These are phyloP conservation scores for Tryphoninae sp. DNA, from an alignment of 2,888 invertebrate species.

Conservation along the genomic window DNA sequence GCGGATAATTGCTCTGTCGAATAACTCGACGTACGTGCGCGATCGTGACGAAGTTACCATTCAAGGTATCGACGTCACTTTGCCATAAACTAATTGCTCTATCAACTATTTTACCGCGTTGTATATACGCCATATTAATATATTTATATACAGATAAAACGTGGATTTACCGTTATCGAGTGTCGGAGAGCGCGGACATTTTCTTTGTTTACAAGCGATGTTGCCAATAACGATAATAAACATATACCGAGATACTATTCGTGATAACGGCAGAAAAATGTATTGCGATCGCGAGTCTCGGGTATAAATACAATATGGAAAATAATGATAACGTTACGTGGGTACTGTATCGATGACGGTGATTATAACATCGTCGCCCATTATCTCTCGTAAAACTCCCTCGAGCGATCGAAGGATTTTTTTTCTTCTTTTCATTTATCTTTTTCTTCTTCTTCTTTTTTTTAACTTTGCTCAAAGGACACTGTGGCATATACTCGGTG, in stretches of 20 bases:
- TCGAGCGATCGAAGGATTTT: neutral
- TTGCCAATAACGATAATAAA: constrained; percentile 18
- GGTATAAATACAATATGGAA: too few relatives aligned
- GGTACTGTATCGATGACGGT: too few relatives aligned
- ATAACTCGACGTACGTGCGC: constrained; percentile 46
- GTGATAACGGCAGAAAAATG: constrained; percentile 17
- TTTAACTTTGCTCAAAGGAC: constrained; percentile 41
- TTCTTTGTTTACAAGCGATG: constrained; percentile 40
- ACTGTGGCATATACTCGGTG: constrained; percentile 27
- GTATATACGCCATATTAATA: constrained; percentile 12
- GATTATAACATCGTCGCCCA: neutral
- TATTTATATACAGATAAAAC: constrained; percentile 11
- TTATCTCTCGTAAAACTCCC: neutral
- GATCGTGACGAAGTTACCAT: constrained; percentile 60
- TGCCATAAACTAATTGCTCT: constrained; percentile 67
- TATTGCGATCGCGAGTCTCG: constrained; percentile 16
- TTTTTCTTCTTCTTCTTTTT: constrained; percentile 24
- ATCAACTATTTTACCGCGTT: constrained; percentile 54
- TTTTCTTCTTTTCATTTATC: neutral
- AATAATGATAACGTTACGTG: too few relatives aligned
- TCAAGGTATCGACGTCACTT: constrained; percentile 66
- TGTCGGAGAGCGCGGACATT: constrained; percentile 20
- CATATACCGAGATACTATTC: constrained; percentile 15
- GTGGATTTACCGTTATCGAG: constrained; percentile 47
- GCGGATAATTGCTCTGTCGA: constrained; percentile 58